These are phyloP conservation scores for Deroptyus accipitrinus DNA, from an alignment of 2,113 vertebrate genomes.

Conservation along the genomic window DNA sequence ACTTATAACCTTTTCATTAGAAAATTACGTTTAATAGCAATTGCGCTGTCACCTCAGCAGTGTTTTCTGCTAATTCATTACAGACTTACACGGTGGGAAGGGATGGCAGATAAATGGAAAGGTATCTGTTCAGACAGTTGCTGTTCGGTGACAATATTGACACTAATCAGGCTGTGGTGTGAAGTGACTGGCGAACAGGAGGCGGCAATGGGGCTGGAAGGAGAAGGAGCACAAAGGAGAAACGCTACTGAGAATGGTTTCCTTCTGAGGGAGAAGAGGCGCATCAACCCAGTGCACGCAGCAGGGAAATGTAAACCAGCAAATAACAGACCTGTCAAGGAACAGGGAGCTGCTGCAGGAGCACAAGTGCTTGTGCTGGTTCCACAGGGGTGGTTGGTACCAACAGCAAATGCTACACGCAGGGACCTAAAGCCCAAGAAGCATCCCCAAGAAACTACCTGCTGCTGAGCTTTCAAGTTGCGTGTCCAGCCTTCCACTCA, in stretches of 20 bases:
- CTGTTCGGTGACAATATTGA: slow-evolving; percentile 19
- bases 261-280: not conserved
- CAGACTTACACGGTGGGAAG: not conserved
- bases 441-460: not conserved
- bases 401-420: not conserved
- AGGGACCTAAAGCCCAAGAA: not conserved
- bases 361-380: not conserved
- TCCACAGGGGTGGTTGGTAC: not conserved
- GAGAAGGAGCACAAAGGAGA: not conserved
- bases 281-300: not conserved
- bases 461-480: not conserved
- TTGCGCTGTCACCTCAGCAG: slow-evolving; percentile 77
- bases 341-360: not conserved
- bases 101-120: not conserved
- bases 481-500: not conserved
- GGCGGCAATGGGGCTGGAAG: not conserved
- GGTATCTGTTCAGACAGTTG: not conserved
- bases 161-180: not conserved
- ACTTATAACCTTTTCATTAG: slow-evolving; percentile 80
- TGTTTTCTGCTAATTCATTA: slow-evolving; percentile 64
- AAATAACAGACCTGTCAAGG: not conserved
- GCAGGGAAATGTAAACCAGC: not conserved
- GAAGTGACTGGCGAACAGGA: not conserved
- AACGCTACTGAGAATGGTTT: not conserved
- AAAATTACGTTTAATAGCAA: slow-evolving; percentile 80